Percentiles rank a stretch among this genome's conserved stretches.
Conservation (phyloP, 1,140 invertebrate species). For the Antheraea pernyi region DNA sequence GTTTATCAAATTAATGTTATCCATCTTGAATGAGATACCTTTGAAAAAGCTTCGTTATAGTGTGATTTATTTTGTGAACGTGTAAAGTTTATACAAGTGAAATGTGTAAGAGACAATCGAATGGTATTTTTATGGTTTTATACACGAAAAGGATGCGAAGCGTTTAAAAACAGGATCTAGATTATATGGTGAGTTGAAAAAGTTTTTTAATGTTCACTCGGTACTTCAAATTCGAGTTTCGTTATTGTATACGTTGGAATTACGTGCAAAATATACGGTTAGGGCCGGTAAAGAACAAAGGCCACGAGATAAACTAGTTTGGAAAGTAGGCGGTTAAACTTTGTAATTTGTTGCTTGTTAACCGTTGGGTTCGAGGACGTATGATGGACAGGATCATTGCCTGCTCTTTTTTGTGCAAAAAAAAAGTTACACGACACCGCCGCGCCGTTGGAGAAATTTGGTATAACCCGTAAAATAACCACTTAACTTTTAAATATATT, state of each 20-base stretch:
- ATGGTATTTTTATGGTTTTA: conserved; percentile 43
- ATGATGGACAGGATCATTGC: conserved; percentile 21
- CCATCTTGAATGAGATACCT: conserved; percentile 20
- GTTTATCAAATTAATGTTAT: conserved; percentile 19
- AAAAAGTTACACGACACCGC: conserved; percentile 12
- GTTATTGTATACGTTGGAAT: background rate
- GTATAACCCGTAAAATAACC: background rate
- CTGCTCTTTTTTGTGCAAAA: conserved; percentile 28
- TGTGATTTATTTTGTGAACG: conserved; percentile 18
- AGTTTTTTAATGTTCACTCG: background rate
- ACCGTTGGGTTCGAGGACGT: conserved; percentile 25
- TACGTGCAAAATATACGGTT: background rate
- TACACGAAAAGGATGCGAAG: conserved; percentile 41
- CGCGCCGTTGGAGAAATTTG: background rate
- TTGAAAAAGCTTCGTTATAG: background rate
- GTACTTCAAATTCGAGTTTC: background rate
- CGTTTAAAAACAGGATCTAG: conserved; percentile 44
- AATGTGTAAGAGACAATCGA: conserved; percentile 30
- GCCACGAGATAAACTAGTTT: conserved; percentile 41
- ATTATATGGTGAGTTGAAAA: conserved; percentile 40
- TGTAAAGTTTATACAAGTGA: conserved; percentile 21
- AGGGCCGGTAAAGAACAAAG: conserved; percentile 39
- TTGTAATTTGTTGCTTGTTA: conserved; percentile 28
- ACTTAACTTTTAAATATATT: too few relatives aligned
- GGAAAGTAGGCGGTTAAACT: conserved; percentile 37